Percentiles rank a stretch among this genome's conserved stretches.
phyloP scores from a whole-genome alignment of 1,140 invertebrate genomes.

The Campoletis sonorensis region DNA sequence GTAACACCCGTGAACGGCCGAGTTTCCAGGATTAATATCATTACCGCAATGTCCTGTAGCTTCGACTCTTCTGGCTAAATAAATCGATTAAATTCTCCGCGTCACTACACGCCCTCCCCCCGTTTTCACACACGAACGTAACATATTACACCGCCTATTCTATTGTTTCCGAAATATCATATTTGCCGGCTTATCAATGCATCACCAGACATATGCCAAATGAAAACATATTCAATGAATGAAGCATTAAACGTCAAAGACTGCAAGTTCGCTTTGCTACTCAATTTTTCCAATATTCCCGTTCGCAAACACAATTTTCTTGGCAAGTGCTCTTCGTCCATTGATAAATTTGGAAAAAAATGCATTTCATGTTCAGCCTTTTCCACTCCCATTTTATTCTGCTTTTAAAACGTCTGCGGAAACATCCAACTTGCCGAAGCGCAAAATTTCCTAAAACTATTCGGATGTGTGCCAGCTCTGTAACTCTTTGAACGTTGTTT shows the following conservation, averaged over 20 bases:
- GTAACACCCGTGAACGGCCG: not conserved
- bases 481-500: not conserved
- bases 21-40: not conserved
- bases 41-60: not conserved
- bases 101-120: not conserved
- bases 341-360: no score
- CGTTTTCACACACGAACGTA: not conserved
- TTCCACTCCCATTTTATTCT: no score
- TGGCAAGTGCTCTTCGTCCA: no score
- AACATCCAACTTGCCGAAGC: not conserved
- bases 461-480: not conserved
- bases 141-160: not conserved
- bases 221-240: not conserved
- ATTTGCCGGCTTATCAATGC: not conserved
- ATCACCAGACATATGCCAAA: not conserved
- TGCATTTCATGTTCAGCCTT: no score
- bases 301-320: no score
- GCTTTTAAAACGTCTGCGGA: no score
- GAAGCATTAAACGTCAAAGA: no score
- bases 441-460: not conserved
- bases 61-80: not conserved
- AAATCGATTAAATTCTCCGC: not conserved
- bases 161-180: slow-evolving; percentile 14
- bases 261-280: no score
- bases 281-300: no score